Base-by-base conservation (phyloP, 2,797 vertebrate species). In the Arnoldichthys spilopterus region DNA sequence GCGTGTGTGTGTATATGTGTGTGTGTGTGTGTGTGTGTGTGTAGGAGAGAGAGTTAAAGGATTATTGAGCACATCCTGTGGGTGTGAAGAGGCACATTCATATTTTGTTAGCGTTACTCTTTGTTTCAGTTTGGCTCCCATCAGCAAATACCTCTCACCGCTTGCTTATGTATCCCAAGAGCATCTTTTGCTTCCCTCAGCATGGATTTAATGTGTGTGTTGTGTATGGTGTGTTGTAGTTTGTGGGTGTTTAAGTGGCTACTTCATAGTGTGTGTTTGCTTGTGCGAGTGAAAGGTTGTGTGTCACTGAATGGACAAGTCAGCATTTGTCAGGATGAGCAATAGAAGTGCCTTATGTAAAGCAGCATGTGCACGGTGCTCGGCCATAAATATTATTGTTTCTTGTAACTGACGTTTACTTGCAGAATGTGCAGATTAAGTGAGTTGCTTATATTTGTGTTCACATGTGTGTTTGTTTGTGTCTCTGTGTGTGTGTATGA, bases 31-130 rank as follows among this genome's bases (percentile, higher is more conserved):
- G 18, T 47, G 12, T 61, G 45, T 28, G 43, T n/a, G 74, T 43
- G 1, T 67, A 56, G 20, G 56, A 49, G 32, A 34, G 64, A 58
- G 26, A 43, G 34, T 22, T 74, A 16, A 59, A 82, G 71, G 47
- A 62, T 75, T 74, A 63, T 37, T 85, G 81, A 79, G 82, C 84
- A 16, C 43, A 24, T 45, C 49, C 7, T 72, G 77, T 76, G 63
- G 49, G 72, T 68, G 70, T 62, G 74, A 74, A 51, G 24, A 73
- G 24, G 64, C 49, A 64, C n/a, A 59, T 74, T 58, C n/a, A 68
- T 76, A 58, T 76, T 81, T 72, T 2, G 40, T 51, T 49, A 34
- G 40, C 67, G n/a, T 80, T 76, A 71, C 37, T 56, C 18, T 59
- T 9, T 28, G 28, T 70, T 34, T 63, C 66, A 68, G 53, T 58